Evolutionary conservation across 2,888 invertebrate species (phyloP).

Genomic region (Himalopsyche kuldschensis): DNA sequence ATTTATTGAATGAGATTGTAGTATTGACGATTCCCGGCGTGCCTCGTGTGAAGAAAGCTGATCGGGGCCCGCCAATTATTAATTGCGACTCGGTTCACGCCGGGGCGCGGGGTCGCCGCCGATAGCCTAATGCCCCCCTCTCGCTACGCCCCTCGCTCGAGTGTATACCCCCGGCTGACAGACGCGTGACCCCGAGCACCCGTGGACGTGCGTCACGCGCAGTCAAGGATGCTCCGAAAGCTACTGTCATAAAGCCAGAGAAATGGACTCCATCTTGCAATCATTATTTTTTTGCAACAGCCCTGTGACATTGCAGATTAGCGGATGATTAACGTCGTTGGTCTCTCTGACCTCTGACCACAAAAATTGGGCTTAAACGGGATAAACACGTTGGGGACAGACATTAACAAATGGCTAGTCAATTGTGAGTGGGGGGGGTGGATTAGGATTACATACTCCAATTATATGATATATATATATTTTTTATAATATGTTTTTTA

Average conservation of each 20-base stretch:
- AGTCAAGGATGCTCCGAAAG: not conserved
- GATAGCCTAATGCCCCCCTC: constrained; percentile 4
- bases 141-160: not conserved
- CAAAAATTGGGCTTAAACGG: too few relatives aligned
- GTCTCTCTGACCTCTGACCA: too few relatives aligned
- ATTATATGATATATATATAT: too few relatives aligned
- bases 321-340: too few relatives aligned
- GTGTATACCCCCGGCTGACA: not conserved
- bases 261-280: too few relatives aligned
- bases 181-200: not conserved
- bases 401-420: too few relatives aligned
- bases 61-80: constrained; percentile 9
- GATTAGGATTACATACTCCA: too few relatives aligned
- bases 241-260: not conserved
- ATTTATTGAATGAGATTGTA: not conserved
- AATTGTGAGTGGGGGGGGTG: too few relatives aligned
- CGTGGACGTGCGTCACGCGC: constrained; percentile 5
- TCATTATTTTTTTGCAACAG: too few relatives aligned
- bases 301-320: too few relatives aligned
- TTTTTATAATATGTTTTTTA: too few relatives aligned
- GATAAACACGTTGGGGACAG: too few relatives aligned
- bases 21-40: not conserved
- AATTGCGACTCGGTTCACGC: constrained; percentile 19
- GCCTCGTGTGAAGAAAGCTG: constrained; percentile 20
- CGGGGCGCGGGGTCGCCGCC: not conserved